phyloP scores from a whole-genome alignment of 2,113 vertebrate genomes.

The Mesoclemmys tuberculata region DNA sequence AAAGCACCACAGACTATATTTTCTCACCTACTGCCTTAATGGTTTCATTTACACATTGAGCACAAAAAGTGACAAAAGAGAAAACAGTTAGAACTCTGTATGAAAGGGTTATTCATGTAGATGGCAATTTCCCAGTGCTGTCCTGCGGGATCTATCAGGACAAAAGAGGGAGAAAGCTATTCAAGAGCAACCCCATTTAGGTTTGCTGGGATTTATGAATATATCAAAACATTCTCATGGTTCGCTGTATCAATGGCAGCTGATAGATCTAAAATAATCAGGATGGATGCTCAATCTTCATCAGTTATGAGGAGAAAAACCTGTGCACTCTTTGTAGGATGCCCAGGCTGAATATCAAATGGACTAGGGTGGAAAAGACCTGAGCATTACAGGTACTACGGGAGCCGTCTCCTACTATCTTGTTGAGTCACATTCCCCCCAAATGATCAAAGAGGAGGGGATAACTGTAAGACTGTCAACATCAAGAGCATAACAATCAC shows the following conservation, averaged over 20 bases:
- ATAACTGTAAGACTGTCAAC: background rate
- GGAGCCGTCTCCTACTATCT: background rate
- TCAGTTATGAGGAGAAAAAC: background rate
- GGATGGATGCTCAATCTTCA: background rate
- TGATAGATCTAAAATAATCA: background rate
- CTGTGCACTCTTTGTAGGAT: background rate
- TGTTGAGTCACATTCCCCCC: background rate
- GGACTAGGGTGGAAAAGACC: background rate
- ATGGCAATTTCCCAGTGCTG: background rate
- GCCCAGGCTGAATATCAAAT: background rate
- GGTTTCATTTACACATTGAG: background rate
- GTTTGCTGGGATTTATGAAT: background rate
- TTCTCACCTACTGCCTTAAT: fast-evolving
- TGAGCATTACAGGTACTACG: background rate
- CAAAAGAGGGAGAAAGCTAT: background rate
- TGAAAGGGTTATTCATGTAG: background rate
- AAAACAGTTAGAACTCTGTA: background rate
- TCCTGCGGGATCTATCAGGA: background rate
- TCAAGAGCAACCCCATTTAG: background rate
- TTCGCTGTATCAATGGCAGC: background rate
- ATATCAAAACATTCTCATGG: background rate
- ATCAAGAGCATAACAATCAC: background rate
- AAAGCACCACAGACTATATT: background rate
- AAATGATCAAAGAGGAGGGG: background rate
- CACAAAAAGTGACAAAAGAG: background rate